Percentiles rank a stretch among this genome's conserved stretches.
Conservation (phyloP, 1,140 invertebrate species). For the Potamilus streckersoni region DNA sequence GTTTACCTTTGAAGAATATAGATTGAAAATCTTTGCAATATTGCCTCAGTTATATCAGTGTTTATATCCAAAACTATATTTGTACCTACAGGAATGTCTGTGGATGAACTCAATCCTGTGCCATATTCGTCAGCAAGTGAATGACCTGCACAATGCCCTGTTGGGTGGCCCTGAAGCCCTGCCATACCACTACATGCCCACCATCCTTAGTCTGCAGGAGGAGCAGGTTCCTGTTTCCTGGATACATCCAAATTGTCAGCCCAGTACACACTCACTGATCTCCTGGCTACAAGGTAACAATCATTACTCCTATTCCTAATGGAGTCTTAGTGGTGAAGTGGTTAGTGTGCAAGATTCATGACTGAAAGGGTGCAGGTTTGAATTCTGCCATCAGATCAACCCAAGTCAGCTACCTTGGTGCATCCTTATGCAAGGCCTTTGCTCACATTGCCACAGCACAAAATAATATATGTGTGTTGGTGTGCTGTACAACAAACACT, state of each 20-base stretch:
- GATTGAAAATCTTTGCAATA: not conserved
- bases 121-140: conserved; percentile 61
- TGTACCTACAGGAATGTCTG: conserved; percentile 58
- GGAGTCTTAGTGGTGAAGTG: no score
- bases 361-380: no score
- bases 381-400: no score
- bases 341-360: no score
- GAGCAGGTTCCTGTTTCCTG: conserved; percentile 62
- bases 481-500: no score
- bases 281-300: conserved; percentile 61
- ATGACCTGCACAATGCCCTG: conserved; percentile 51
- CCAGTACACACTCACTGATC: conserved; percentile 62
- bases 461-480: no score
- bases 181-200: conserved; percentile 38
- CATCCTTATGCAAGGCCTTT: no score
- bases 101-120: conserved; percentile 61
- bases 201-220: conserved; percentile 53
- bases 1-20: not conserved
- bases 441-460: no score
- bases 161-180: conserved; percentile 57
- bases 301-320: not conserved
- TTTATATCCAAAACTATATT: not conserved
- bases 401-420: no score
- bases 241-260: conserved; percentile 65
- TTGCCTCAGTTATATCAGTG: not conserved